Evolutionary conservation across 2,888 invertebrate species (phyloP).

Genomic region (Perithous albicinctus): DNA sequence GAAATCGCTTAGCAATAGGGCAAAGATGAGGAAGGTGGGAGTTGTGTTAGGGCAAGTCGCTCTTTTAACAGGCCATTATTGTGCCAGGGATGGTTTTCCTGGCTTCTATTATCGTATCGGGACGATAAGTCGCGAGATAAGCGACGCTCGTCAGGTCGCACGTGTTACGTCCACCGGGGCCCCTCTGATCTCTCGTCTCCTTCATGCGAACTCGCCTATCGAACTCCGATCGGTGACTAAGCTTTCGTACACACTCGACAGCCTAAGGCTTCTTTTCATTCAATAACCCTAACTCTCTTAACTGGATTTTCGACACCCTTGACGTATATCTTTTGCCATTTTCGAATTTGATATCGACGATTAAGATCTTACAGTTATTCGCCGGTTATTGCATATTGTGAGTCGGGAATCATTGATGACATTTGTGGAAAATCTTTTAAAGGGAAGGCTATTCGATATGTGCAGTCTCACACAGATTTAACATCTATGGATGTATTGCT

Average conservation of each 20-base stretch:
- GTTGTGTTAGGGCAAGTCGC: constrained; percentile 67
- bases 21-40: constrained; percentile 33
- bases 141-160: constrained; percentile 67
- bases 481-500: too few species aligned
- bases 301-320: neutral
- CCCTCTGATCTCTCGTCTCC: constrained; percentile 4
- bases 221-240: constrained; percentile 77
- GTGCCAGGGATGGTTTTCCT: constrained; percentile 76
- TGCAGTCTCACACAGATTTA: too few species aligned
- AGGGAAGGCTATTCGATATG: neutral
- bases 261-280: constrained; percentile 20
- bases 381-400: neutral
- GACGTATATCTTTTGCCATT: constrained; percentile 1
- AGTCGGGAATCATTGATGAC: neutral
- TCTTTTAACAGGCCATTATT: constrained; percentile 80
- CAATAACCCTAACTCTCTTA: neutral
- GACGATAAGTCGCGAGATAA: constrained; percentile 79
- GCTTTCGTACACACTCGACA: constrained; percentile 56
- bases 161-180: constrained; percentile 37
- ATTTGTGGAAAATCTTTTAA: neutral
- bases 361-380: neutral
- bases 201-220: constrained; percentile 66
- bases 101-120: constrained; percentile 78
- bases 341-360: constrained; percentile 14
- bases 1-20: constrained; percentile 13